Conservation (phyloP, 2,113 vertebrate species). For the Taurulus bubalis region DNA sequence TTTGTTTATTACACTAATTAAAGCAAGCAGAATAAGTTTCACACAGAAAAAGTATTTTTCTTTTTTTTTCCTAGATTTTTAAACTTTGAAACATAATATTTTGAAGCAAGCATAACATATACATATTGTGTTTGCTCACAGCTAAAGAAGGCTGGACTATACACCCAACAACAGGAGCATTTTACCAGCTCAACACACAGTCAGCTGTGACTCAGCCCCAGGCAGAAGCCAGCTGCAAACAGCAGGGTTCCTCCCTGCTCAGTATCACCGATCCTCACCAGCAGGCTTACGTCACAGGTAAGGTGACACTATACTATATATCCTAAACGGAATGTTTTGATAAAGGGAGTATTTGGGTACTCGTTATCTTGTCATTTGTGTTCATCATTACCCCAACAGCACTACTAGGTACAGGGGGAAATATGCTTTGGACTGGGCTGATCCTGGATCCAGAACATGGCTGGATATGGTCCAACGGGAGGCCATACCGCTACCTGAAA, state of each 20-base stretch:
- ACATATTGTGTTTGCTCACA: not conserved
- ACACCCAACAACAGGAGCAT: slow-evolving; percentile 82
- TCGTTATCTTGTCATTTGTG: not conserved
- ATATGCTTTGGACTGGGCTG: slow-evolving; percentile 87
- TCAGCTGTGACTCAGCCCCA: slow-evolving; percentile 90
- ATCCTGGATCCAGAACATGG: slow-evolving; percentile 86
- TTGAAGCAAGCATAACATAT: not conserved
- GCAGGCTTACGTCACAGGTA: slow-evolving; percentile 89
- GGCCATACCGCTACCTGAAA: slow-evolving; percentile 89
- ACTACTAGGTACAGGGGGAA: not conserved
- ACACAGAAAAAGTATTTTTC: too few relatives aligned
- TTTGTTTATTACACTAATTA: too few relatives aligned
- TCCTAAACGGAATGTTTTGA: not conserved
- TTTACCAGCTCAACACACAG: slow-evolving; percentile 88
- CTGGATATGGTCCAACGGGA: slow-evolving; percentile 88
- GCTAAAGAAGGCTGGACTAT: slow-evolving; percentile 82
- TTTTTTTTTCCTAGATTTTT: too few relatives aligned
- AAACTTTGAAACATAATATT: too few relatives aligned
- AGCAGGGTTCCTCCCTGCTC: slow-evolving; percentile 86
- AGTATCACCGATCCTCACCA: slow-evolving; percentile 89
- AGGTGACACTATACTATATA: slow-evolving; percentile 17
- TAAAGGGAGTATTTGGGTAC: not conserved
- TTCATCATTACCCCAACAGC: not conserved
- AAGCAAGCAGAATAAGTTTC: too few relatives aligned
- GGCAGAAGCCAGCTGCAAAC: slow-evolving; percentile 90